Evolutionary conservation across 2,797 vertebrate genomes (phyloP), one percentile per base, ranked within the genome.

Genomic region (Rhinatrema bivittatum): DNA sequence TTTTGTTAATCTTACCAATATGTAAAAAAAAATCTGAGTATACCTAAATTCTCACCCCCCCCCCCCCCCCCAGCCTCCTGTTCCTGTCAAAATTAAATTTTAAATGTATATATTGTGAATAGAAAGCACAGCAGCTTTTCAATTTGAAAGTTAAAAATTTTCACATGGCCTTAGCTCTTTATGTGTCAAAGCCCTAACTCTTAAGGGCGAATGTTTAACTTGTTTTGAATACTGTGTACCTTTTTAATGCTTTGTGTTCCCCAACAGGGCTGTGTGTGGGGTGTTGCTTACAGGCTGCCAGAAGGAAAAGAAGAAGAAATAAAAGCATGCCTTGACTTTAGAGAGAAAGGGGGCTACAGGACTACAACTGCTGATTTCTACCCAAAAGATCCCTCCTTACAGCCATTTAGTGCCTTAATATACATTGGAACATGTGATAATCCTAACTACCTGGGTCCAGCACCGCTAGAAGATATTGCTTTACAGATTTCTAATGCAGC

Each of bases 301-400:
- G 76, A 70, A 1, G 95, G 94, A 45, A 82, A 60, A 39, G 94
- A 97, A 62, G 76, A 91, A 31, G 91, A 98, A 74, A 91, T 99
- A 29, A 98, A 98, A 71, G 66, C 82, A 10, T 89, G 92, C 70
- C 88, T 98, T 25, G 95, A 98, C 78, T 83, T 94, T 65, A 62
- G 96, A 68, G 96, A 99, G 70, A 98, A 98, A 59, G 89, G 90
- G 12, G 95, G 96, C 42, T 99, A 99, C 57, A 82, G 80, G 59
- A 94, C 88, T 53, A 82, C 85, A 34, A 76, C 72, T 0, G 90
- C 94, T 34, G 69, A 67, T 57, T 99, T 99, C 72, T 71, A 93
- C 44, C 91, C 93, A 6, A 89, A 88, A 72, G 81, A 85, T 33
- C 10, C 62, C 2, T 72, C 78, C 17, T 61, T 78, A 46, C 36